A percentile compares a stretch with the other conserved stretches of the same genome.
Evolutionary conservation across 2,888 invertebrate species (phyloP).

Genomic region (Hirtodrosophila trivittata): DNA sequence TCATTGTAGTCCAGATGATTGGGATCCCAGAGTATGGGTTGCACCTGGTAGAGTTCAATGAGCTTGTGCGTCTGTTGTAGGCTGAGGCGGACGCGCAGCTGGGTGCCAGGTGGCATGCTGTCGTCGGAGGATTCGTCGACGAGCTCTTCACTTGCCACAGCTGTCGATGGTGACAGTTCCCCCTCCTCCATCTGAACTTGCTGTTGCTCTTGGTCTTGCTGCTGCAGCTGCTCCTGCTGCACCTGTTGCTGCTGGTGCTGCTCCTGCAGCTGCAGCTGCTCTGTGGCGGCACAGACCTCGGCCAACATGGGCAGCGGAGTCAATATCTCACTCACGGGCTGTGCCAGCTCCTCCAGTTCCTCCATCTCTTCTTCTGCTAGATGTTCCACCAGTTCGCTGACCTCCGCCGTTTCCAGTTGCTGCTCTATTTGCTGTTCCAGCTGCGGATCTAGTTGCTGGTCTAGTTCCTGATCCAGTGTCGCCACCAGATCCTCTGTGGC

Average conservation of each 20-base stretch:
- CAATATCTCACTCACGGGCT: background rate
- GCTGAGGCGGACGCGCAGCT: conserved; percentile 54
- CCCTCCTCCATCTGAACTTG: no score
- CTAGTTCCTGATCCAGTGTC: background rate
- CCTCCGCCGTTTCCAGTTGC: background rate
- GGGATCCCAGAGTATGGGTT: conserved; percentile 76
- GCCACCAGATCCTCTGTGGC: background rate
- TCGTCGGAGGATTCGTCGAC: conserved; percentile 15
- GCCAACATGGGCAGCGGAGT: conserved; percentile 23
- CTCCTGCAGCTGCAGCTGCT: background rate
- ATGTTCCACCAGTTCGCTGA: background rate
- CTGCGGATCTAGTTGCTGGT: background rate
- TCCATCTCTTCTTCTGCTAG: no score
- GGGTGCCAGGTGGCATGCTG: background rate
- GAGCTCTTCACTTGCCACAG: background rate
- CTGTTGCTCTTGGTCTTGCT: no score
- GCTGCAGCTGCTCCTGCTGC: background rate
- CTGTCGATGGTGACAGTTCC: no score
- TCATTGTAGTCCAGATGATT: conserved; percentile 70
- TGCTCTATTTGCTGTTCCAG: background rate
- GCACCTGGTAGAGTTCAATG: conserved; percentile 63
- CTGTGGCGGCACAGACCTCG: conserved; percentile 16
- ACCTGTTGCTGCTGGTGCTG: background rate
- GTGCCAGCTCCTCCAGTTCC: background rate
- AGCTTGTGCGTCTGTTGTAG: conserved; percentile 61